Conservation (phyloP, 2,797 vertebrate genomes). For the Oophaga sylvatica region DNA sequence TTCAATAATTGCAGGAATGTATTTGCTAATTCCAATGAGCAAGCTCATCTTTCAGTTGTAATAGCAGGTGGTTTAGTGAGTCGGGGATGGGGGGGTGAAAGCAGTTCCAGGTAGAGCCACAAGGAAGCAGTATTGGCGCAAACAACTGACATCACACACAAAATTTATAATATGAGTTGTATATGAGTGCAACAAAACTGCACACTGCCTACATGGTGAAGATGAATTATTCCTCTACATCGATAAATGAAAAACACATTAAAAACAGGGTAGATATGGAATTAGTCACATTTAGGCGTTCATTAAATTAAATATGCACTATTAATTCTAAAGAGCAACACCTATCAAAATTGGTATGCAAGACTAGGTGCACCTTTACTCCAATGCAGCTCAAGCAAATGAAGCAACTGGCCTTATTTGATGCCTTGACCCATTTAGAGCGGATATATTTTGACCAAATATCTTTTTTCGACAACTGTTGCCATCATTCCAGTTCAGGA, state of each 20-base stretch:
- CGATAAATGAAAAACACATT: neutral
- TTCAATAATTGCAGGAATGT: slow-evolving; percentile 35
- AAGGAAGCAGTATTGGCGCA: neutral
- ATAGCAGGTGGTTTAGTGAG: slow-evolving; percentile 28
- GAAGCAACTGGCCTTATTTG: no score
- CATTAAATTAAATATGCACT: no score
- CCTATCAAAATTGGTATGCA: no score
- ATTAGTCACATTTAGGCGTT: no score
- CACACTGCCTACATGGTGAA: neutral
- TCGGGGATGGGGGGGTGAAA: neutral
- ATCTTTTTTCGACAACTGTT: no score
- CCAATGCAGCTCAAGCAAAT: no score
- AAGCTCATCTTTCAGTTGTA: slow-evolving; percentile 34
- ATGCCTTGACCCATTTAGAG: no score
- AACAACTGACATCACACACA: neutral
- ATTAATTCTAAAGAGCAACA: no score
- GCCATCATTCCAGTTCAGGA: no score
- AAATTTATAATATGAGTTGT: neutral
- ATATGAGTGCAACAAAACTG: neutral
- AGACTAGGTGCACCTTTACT: no score
- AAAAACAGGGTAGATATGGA: neutral
- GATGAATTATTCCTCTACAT: neutral
- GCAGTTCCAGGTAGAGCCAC: neutral
- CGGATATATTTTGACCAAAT: no score
- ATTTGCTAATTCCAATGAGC: slow-evolving; percentile 38